Evolutionary conservation across 2,113 vertebrate species (phyloP).

Genomic region (Nasalis larvatus): DNA sequence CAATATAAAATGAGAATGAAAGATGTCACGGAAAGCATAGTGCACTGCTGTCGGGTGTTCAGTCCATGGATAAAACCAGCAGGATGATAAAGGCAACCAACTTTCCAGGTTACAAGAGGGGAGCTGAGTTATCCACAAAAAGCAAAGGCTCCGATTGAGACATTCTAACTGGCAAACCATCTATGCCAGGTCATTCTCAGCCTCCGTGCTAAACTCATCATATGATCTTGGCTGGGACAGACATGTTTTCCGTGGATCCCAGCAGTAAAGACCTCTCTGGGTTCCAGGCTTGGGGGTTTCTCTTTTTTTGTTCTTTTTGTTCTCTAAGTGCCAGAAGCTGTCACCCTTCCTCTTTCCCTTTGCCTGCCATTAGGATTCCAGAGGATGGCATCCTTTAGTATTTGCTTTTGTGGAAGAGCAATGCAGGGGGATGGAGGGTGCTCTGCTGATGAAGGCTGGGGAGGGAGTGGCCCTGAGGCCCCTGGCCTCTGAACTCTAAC

Average conservation of each 20-base stretch:
- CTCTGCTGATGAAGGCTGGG: neutral
- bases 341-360: neutral
- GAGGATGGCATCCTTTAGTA: neutral
- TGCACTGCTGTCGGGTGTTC: conserved; percentile 63
- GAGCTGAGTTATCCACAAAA: neutral
- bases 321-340: neutral
- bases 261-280: neutral
- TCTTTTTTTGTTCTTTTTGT: neutral
- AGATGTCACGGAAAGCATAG: conserved; percentile 73
- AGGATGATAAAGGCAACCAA: neutral
- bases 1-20: conserved; percentile 30
- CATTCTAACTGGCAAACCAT: neutral
- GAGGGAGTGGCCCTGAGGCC: neutral
- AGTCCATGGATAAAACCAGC: neutral
- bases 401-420: neutral
- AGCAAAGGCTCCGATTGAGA: neutral
- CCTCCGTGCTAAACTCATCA: neutral
- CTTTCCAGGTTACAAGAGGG: neutral
- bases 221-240: neutral
- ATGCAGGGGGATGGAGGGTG: neutral
- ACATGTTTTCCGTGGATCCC: neutral
- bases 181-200: neutral
- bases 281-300: neutral
- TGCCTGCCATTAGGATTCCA: neutral
- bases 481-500: neutral